Evolutionary conservation across 2,797 vertebrate species (phyloP), one percentile per base, ranked within the genome.

Genomic region (Petrocephalus schoutedeni): DNA sequence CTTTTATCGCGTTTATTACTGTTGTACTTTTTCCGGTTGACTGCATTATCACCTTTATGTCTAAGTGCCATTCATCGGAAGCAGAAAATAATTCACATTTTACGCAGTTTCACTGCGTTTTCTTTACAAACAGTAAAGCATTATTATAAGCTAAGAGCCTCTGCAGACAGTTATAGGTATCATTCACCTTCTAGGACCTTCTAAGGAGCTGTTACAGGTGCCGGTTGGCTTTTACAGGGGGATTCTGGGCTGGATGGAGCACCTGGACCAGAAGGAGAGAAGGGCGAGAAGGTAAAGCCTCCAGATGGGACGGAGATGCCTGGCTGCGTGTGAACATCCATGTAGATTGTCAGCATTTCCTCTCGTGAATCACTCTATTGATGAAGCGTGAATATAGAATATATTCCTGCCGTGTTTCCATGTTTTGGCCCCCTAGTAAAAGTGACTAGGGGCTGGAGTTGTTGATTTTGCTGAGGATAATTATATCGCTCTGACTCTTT

Each of bases 201-300:
- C 61, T 87, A 71, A 87, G 19, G 12, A 74, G 57, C 86, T 49
- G 59, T 90, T 10, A 90, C 16, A 56, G 8, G 45, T 58, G 9
- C 53, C 36, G 59, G 87, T 61, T 90, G 88, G 77, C 91, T 3
- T 87, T 93, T 91, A 23, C 91, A 99, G 98, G 98, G 98, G 87
- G 88, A 90, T 23, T 93, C 95, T 92, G 98, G 98, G 83, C 92
- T 61, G 89, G 94, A 97, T 85, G 98, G 97, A 5, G 90, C 93
- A 16, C 90, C 91, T 8, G 98, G 98, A 1, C 87, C 91, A 90
- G 92, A 95, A 85, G 98, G 98, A 89, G 95, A 96, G 87, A 96
- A 96, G 95, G 98, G 84, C 5, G 84, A 86, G 28, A 86, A 86
- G 84, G 84, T 99, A 93, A 88, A 90, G 88, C 67, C 56, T 61